Evolutionary conservation across 2,888 invertebrate species (phyloP).

Genomic region (Adineta ricciae): DNA sequence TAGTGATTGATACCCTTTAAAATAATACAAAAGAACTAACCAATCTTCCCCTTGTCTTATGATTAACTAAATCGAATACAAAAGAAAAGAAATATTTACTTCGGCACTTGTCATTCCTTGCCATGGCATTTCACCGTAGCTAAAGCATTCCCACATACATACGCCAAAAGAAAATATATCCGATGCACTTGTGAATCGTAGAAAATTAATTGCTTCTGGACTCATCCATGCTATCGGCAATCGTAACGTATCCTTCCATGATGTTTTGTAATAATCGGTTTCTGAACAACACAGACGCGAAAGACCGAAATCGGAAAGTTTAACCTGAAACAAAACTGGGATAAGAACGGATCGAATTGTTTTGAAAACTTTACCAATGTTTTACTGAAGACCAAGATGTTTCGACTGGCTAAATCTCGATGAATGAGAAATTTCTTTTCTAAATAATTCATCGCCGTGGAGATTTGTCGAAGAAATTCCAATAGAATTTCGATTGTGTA

Average conservation of each 20-base stretch:
- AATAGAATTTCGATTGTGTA: neutral
- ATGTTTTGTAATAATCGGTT: slow-evolving; percentile 17
- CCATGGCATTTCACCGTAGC: slow-evolving; percentile 7
- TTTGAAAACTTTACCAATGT: neutral
- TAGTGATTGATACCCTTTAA: neutral
- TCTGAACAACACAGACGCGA: neutral
- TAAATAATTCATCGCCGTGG: slow-evolving; percentile 8
- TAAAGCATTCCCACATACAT: neutral
- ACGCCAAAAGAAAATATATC: slow-evolving; percentile 3
- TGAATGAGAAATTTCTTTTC: slow-evolving; percentile 5
- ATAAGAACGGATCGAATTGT: too few species aligned
- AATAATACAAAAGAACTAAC: neutral
- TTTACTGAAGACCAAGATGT: slow-evolving; percentile 4
- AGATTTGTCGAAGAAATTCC: neutral
- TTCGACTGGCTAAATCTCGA: slow-evolving; percentile 13
- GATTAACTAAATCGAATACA: too few species aligned
- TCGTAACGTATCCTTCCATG: slow-evolving; percentile 17
- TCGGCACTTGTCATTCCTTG: slow-evolving; percentile 18
- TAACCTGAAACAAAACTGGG: neutral
- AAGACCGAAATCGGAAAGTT: slow-evolving; percentile 6
- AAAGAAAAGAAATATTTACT: neutral
- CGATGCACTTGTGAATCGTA: neutral
- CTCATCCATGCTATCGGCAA: slow-evolving; percentile 16
- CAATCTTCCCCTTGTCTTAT: too few species aligned
- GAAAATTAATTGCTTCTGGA: slow-evolving; percentile 8